phyloP scores from a whole-genome alignment of 1,140 invertebrate species.

The Elymnias hypermnestra region DNA sequence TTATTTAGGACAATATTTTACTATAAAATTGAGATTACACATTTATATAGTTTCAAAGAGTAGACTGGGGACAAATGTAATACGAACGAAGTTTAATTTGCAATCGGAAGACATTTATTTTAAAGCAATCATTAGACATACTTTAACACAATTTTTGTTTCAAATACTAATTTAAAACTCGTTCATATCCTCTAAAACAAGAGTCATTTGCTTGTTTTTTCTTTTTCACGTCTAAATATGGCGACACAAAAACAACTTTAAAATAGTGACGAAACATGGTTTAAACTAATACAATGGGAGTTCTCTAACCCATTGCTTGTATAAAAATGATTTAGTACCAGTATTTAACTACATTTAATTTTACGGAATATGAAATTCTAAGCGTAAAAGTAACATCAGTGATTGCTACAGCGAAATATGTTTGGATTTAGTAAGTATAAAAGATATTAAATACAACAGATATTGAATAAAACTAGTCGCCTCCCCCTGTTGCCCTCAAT shows the following conservation, averaged over 20 bases:
- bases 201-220: neutral
- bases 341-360: too few relatives aligned
- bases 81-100: too few relatives aligned
- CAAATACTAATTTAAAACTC: neutral
- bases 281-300: too few relatives aligned
- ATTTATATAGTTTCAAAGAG: neutral
- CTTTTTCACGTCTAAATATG: neutral
- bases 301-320: too few relatives aligned
- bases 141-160: neutral
- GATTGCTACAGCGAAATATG: too few relatives aligned
- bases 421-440: too few relatives aligned
- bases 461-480: neutral
- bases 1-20: too few relatives aligned
- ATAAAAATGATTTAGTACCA: too few relatives aligned
- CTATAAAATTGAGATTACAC: neutral
- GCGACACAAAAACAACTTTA: neutral
- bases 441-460: too few relatives aligned
- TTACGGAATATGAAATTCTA: too few relatives aligned
- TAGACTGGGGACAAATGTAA: neutral
- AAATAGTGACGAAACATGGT: too few relatives aligned
- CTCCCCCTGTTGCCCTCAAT: conserved; percentile 1
- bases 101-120: neutral
- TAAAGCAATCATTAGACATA: neutral
- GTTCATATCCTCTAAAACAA: conserved; percentile 1
- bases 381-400: too few relatives aligned